Conservation (phyloP, 1,140 invertebrate species). For the Muscidifurax raptorellus region DNA sequence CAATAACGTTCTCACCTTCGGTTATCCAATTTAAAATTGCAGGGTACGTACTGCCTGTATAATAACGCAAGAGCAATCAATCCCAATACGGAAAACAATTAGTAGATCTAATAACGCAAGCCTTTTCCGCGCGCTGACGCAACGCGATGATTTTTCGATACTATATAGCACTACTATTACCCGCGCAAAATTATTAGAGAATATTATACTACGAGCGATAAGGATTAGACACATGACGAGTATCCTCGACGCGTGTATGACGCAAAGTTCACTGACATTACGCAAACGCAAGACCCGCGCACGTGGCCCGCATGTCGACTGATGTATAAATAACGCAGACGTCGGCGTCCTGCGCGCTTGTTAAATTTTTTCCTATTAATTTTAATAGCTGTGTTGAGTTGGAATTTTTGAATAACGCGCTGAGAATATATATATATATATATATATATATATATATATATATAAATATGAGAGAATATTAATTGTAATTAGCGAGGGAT, state of each 20-base stretch:
- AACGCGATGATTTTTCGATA: neutral
- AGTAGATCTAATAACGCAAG: neutral
- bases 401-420: neutral
- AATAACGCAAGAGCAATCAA: neutral
- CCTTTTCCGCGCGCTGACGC: neutral
- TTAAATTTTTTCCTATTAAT: neutral
- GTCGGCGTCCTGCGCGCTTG: neutral
- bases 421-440: no score
- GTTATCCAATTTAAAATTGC: neutral
- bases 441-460: no score
- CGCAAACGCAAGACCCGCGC: neutral
- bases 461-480: neutral
- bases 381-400: neutral
- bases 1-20: neutral
- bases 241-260: neutral
- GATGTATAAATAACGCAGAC: neutral
- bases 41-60: neutral
- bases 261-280: slow-evolving; percentile 35
- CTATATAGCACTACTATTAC: neutral
- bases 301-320: neutral
- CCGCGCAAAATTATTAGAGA: neutral
- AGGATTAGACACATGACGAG: slow-evolving; percentile 21
- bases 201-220: slow-evolving; percentile 21
- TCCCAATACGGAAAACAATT: slow-evolving; percentile 9
- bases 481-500: no score